Percentiles rank a stretch among this genome's conserved stretches.
Evolutionary conservation across 2,113 vertebrate genomes (phyloP).

Genomic region (Arenaria interpres): DNA sequence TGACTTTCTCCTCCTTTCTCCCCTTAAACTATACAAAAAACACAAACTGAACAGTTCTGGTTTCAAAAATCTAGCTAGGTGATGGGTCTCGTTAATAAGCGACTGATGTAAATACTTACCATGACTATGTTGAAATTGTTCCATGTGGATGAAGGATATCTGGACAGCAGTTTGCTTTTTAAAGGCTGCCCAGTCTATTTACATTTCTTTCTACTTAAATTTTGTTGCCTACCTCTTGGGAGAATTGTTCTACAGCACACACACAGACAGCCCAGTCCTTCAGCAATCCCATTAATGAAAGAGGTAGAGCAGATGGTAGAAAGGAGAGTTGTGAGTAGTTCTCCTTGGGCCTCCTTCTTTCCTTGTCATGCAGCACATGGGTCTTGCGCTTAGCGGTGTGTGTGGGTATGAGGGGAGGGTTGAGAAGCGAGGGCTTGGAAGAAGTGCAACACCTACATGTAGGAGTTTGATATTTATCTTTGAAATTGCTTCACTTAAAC

Average conservation of each 20-base stretch:
- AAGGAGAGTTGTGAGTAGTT: background rate
- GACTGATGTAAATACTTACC: background rate
- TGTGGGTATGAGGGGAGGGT: too few species aligned
- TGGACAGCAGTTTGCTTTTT: background rate
- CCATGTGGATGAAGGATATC: accelerated
- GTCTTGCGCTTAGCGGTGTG: background rate
- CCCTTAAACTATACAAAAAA: background rate
- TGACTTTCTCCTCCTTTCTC: background rate
- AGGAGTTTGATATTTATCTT: background rate
- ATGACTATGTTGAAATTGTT: background rate
- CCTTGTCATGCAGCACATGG: background rate
- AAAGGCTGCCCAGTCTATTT: background rate
- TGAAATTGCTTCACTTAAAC: background rate
- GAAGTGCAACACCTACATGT: background rate
- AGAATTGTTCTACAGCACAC: background rate
- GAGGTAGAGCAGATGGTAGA: background rate
- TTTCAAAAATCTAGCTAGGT: background rate
- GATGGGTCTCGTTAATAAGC: background rate
- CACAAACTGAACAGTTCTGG: background rate
- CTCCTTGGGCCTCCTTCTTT: background rate
- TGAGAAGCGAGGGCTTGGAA: background rate
- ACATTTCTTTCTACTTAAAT: background rate
- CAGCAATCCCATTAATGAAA: background rate
- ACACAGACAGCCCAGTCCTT: background rate
- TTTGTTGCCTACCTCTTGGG: background rate